These are phyloP conservation scores for Heptranchias perlo DNA, from an alignment of 2,113 vertebrate genomes.

Conservation along the genomic window DNA sequence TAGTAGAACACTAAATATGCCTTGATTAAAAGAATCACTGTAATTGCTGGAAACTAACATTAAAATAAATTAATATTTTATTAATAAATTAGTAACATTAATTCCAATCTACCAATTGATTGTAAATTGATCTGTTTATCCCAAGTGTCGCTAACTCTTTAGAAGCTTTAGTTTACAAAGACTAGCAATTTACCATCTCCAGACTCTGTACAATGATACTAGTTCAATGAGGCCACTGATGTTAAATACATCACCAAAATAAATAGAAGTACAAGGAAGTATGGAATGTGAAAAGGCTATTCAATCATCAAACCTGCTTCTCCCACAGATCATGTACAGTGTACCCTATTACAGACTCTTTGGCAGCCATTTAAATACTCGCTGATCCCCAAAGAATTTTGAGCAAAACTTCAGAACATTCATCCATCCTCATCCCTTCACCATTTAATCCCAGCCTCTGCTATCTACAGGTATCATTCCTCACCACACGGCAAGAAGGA, in stretches of 20 bases:
- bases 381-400: neutral
- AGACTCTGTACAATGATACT: neutral
- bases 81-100: too few species aligned
- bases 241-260: neutral
- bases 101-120: neutral
- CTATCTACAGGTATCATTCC: neutral
- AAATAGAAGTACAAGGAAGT: neutral
- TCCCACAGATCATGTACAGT: neutral
- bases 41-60: neutral
- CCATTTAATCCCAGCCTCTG: neutral
- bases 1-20: neutral
- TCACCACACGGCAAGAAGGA: neutral
- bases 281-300: neutral
- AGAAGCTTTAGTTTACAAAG: neutral
- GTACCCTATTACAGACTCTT: neutral
- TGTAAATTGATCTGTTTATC: neutral
- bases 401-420: neutral
- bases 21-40: neutral
- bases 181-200: neutral
- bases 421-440: neutral
- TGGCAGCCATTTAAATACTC: neutral
- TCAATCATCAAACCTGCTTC: neutral
- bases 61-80: neutral
- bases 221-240: neutral
- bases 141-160: neutral